Conservation (phyloP, 2,888 invertebrate genomes). For the Mesoligia furuncula region DNA sequence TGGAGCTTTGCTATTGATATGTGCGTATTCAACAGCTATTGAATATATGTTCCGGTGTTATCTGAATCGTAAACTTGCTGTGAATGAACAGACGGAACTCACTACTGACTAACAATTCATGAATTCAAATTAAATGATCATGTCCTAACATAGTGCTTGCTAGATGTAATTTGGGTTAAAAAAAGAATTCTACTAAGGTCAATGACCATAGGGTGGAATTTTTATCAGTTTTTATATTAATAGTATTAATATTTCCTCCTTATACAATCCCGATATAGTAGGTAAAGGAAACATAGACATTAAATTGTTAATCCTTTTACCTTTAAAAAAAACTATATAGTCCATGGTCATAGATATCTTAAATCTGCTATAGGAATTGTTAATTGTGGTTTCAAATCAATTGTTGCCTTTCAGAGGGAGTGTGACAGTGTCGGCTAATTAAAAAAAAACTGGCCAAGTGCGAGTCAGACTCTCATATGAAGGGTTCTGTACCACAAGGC, state of each 20-base stretch:
- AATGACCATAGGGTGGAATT: conserved; percentile 12
- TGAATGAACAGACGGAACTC: conserved; percentile 70
- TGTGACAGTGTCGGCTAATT: background rate
- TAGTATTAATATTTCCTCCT: background rate
- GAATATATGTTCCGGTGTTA: conserved; percentile 74
- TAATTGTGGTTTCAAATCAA: conserved; percentile 6
- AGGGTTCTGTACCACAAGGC: too few species aligned
- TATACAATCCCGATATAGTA: background rate
- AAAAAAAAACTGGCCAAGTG: background rate
- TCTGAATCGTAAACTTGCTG: conserved; percentile 74
- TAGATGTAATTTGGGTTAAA: background rate
- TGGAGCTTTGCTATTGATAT: conserved; percentile 76
- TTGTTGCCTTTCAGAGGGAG: background rate
- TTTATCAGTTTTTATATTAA: background rate
- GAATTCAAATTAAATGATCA: conserved; percentile 46
- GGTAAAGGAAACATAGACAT: background rate
- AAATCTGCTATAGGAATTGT: background rate
- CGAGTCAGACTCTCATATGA: too few species aligned
- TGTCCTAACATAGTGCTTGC: background rate
- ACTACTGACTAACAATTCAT: conserved; percentile 56
- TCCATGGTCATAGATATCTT: conserved; percentile 18
- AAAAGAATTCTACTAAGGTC: conserved; percentile 2
- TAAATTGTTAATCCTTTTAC: background rate
- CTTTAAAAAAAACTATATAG: background rate
- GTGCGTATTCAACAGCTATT: conserved; percentile 69